Evolutionary conservation across 2,888 invertebrate genomes (phyloP).

Genomic region (Hyposoter dolosus): DNA sequence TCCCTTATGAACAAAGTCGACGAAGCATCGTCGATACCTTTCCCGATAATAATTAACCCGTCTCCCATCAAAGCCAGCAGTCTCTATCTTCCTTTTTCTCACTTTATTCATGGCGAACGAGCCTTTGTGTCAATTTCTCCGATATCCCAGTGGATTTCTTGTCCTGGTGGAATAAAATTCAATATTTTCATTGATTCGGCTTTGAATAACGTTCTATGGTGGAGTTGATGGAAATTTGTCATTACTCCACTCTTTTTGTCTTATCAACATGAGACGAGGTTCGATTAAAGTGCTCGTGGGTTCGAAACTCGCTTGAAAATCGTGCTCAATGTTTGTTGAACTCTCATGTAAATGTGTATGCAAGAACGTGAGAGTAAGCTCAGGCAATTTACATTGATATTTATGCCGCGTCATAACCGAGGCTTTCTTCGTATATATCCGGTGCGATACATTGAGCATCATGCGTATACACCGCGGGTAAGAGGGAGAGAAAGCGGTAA

Average conservation of each 20-base stretch:
- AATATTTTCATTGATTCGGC: background rate
- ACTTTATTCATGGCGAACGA: background rate
- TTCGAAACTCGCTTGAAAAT: conserved; percentile 9
- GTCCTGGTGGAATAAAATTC: conserved; percentile 5
- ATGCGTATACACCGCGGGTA: conserved; percentile 18
- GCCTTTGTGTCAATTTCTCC: conserved; percentile 58
- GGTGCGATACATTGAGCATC: conserved; percentile 66
- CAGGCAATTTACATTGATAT: conserved; percentile 85
- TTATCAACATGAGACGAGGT: background rate
- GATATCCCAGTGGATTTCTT: conserved; percentile 29
- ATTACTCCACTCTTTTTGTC: background rate
- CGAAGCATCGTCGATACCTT: conserved; percentile 12
- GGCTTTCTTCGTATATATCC: conserved; percentile 75
- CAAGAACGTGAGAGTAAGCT: conserved; percentile 65
- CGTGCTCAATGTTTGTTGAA: conserved; percentile 6
- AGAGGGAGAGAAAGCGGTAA: conserved; percentile 71
- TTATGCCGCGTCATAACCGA: conserved; percentile 85
- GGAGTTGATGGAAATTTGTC: background rate
- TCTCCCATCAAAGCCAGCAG: conserved; percentile 66
- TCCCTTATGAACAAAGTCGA: conserved; percentile 49
- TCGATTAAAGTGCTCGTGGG: conserved; percentile 16
- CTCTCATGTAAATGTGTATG: conserved; percentile 8
- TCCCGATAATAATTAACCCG: conserved; percentile 66
- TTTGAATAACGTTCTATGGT: background rate
- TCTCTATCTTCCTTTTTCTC: conserved; percentile 11